Evolutionary conservation across 2,113 vertebrate genomes (phyloP), one percentile per base, ranked within the genome.

Genomic region (Xiphorhynchus elegans): DNA sequence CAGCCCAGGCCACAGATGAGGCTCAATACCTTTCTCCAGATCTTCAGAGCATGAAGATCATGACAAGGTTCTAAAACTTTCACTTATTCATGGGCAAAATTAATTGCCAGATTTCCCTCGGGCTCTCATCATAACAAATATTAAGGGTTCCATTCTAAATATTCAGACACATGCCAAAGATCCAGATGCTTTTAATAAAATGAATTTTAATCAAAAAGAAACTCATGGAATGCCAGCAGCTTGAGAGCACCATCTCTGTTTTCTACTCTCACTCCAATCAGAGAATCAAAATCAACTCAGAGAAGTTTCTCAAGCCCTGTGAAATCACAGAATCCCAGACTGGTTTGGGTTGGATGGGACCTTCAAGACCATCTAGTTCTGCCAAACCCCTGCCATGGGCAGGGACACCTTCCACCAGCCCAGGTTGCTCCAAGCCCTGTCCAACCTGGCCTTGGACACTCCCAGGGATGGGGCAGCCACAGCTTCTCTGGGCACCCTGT

Each of bases 401-500:
- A 84, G 49, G 35, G 21, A 70, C 56, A 63, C 7, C 4, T 70
- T 1, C 31, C 31, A 26, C 42, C 7, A 0, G 2, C 31, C 35
- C 49, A 84, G 35, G 63, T 0, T 33, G 35, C 31, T 77, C 63
- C 70, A 31, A 62, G 11, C 14, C 20, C 17, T 0, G 0, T 6
- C 20, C 42, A 70, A 0, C 26, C 26, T 13, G 56, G 55, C 56
- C 72, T 44, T 49, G 64, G 56, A 0, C 79, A 84, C 4, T 63
- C 0, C 72, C 72, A 90, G 40, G 14, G 79, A 42, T 56, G 63
- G 29, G 25, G 14, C 79, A 55, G 59, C 42, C 42, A 26, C 59
- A 89, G 52, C 68, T 73, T 0, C 59, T 44, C 86, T 74, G 77
- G 58, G 17, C 44, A 81, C 2, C 29, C 63, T 69, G 47, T 62